Conservation (phyloP, 2,113 vertebrate species). For the Butorides virescens region DNA sequence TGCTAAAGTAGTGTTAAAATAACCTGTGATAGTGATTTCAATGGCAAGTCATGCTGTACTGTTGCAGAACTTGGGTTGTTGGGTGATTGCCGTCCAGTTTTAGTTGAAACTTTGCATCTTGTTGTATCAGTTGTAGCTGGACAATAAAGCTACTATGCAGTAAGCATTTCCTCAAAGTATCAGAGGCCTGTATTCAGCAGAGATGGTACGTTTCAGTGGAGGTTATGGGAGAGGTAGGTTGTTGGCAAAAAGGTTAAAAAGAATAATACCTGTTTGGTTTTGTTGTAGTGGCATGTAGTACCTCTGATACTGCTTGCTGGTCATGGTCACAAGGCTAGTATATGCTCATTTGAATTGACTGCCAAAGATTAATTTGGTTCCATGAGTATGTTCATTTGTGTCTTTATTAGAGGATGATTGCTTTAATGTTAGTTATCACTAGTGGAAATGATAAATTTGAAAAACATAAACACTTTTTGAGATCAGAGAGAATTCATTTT, state of each 20-base stretch:
- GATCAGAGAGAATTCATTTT: neutral
- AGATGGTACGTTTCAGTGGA: neutral
- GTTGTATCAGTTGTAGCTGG: neutral
- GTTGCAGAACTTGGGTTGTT: neutral
- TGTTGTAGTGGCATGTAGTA: neutral
- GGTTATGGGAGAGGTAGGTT: neutral
- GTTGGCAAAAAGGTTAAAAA: neutral
- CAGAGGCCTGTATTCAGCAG: fast-evolving
- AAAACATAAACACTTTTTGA: neutral
- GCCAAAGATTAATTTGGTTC: neutral
- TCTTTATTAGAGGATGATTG: neutral
- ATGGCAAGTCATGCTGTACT: neutral
- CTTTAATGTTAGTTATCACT: neutral
- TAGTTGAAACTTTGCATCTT: neutral
- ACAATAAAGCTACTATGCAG: neutral
- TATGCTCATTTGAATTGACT: neutral
- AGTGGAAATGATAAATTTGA: neutral
- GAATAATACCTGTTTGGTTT: neutral
- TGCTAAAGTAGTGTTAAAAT: neutral
- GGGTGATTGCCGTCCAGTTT: neutral
- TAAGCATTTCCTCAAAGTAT: neutral
- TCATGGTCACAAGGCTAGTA: neutral
- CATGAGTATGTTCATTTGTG: neutral
- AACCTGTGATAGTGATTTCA: neutral
- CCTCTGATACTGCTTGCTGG: neutral